phyloP scores from a whole-genome alignment of 2,113 vertebrate genomes.

The Hydrolagus affinis region DNA sequence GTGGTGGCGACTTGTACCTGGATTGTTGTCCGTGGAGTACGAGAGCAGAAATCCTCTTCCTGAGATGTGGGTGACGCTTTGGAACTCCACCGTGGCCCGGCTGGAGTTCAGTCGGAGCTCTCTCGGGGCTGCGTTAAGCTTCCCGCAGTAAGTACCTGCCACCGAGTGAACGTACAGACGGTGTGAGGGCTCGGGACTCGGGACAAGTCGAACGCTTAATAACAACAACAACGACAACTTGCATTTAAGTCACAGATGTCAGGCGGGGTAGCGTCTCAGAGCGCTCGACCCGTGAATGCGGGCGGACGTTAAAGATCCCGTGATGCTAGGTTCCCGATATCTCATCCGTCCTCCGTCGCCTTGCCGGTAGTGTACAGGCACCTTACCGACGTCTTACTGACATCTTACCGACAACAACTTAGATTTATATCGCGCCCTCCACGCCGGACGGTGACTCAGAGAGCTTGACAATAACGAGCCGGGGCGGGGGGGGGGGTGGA shows the following conservation, averaged over 20 bases:
- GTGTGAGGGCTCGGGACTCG: neutral
- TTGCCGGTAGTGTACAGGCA: no score
- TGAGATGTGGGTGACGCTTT: conserved; percentile 61
- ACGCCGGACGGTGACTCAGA: no score
- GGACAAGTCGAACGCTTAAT: neutral
- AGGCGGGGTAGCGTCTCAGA: neutral
- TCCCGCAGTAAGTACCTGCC: conserved; percentile 69
- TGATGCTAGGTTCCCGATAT: no score
- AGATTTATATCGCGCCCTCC: no score
- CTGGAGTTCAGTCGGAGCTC: conserved; percentile 56
- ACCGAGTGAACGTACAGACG: neutral
- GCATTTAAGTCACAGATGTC: neutral
- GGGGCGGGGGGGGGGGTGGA: neutral
- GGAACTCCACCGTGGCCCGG: conserved; percentile 58
- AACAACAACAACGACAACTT: neutral
- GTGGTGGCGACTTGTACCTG: conserved; percentile 51
- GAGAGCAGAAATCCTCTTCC: conserved; percentile 75
- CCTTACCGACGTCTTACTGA: no score
- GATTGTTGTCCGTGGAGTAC: conserved; percentile 62
- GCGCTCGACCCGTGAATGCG: neutral
- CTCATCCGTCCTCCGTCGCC: no score
- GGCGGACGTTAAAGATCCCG: no score
- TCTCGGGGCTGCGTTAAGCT: conserved; percentile 39
- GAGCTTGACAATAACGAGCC: no score
- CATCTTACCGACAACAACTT: no score